Evolutionary conservation across 1,140 invertebrate genomes (phyloP).

Genomic region (Nautilus pompilius): DNA sequence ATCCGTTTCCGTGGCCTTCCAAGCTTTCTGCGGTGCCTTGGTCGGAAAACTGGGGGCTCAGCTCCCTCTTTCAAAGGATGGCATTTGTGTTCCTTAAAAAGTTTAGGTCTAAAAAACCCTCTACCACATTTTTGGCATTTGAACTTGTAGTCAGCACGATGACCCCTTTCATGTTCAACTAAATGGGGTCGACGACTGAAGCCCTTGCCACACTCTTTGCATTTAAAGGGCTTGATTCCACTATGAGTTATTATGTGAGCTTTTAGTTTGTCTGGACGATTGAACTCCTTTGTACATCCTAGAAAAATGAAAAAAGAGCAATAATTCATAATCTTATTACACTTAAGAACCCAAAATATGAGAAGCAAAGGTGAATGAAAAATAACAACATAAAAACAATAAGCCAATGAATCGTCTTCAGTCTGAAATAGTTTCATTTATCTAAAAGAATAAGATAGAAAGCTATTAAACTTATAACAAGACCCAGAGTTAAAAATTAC

Average conservation of each 20-base stretch:
- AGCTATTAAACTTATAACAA: too few species aligned
- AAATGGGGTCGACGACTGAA: slow-evolving; percentile 56
- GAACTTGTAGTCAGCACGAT: slow-evolving; percentile 43
- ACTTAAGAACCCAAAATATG: too few species aligned
- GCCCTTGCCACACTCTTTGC: slow-evolving; percentile 60
- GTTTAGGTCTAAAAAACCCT: slow-evolving; percentile 55
- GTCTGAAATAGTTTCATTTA: too few species aligned
- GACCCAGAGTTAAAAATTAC: too few species aligned
- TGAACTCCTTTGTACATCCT: slow-evolving; percentile 70
- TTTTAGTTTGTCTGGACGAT: slow-evolving; percentile 59
- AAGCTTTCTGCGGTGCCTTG: slow-evolving; percentile 29
- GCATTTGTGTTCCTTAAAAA: slow-evolving; percentile 46
- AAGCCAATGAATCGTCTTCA: too few species aligned
- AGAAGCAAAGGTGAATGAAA: too few species aligned
- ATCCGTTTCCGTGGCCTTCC: slow-evolving; percentile 41
- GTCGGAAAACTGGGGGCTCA: slow-evolving; percentile 21
- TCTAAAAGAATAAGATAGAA: too few species aligned
- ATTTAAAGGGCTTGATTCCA: slow-evolving; percentile 60
- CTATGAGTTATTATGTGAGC: slow-evolving; percentile 54
- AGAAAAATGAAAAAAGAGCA: slow-evolving; percentile 11
- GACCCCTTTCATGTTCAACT: slow-evolving; percentile 46
- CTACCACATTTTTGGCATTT: slow-evolving; percentile 62
- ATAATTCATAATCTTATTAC: not conserved
- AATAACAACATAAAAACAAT: too few species aligned
- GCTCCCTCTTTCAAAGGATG: slow-evolving; percentile 20